Conservation (phyloP, 1,140 invertebrate species). For the Hormaphis cornu region DNA sequence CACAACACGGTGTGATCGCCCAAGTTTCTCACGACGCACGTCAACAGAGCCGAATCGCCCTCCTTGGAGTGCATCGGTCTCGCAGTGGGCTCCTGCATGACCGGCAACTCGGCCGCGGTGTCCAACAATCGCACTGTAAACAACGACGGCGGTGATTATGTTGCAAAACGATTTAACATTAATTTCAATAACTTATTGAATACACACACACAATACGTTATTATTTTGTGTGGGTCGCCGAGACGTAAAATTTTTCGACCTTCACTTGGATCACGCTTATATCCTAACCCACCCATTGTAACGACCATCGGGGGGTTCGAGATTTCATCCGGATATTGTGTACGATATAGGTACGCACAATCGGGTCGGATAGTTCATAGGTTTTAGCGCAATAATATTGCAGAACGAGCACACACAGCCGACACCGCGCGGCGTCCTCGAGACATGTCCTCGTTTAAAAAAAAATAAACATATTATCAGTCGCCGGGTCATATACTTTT, state of each 20-base stretch:
- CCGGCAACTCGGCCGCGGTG: not conserved
- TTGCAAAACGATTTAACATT: not conserved
- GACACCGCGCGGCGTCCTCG: not conserved
- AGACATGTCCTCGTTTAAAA: not conserved
- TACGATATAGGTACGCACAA: too few relatives aligned
- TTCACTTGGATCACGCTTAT: not conserved
- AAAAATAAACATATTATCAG: too few relatives aligned
- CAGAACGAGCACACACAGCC: not conserved
- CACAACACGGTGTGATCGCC: slow-evolving; percentile 59
- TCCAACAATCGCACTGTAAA: slow-evolving; percentile 17
- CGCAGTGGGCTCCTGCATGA: slow-evolving; percentile 30
- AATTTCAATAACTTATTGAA: too few relatives aligned
- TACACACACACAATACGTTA: too few relatives aligned
- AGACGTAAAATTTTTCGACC: not conserved
- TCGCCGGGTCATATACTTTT: not conserved
- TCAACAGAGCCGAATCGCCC: slow-evolving; percentile 63
- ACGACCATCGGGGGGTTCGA: not conserved
- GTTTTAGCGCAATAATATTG: not conserved
- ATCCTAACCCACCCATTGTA: not conserved
- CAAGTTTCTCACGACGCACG: slow-evolving; percentile 61
- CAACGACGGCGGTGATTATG: too few relatives aligned
- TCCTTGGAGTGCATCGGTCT: slow-evolving; percentile 47
- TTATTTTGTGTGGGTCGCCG: not conserved
- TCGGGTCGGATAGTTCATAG: slow-evolving; percentile 16
- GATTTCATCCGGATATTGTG: not conserved